phyloP scores from a whole-genome alignment of 2,888 invertebrate genomes.

The Epinotia brunnichana region DNA sequence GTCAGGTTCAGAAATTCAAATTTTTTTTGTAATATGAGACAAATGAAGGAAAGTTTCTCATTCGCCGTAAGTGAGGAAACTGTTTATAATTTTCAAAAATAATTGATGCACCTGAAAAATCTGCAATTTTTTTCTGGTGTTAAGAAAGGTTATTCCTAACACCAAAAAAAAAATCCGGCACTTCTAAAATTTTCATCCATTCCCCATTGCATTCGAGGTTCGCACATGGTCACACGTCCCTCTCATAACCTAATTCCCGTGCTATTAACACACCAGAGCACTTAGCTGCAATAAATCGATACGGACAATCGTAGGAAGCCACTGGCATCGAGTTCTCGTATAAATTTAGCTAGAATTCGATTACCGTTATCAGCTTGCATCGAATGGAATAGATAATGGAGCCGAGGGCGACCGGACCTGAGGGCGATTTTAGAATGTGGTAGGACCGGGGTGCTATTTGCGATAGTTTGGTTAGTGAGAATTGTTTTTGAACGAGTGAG shows the following conservation, averaged over 20 bases:
- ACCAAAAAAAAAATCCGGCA: too few species aligned
- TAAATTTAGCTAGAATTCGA: constrained; percentile 44
- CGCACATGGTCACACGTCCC: not conserved
- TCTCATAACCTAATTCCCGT: constrained; percentile 16
- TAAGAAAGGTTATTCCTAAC: too few species aligned
- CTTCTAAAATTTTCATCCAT: too few species aligned
- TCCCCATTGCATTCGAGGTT: too few species aligned
- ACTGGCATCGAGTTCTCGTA: constrained; percentile 42
- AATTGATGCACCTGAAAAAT: too few species aligned
- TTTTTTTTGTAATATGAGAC: too few species aligned
- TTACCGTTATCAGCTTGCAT: constrained; percentile 46
- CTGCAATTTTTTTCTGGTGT: too few species aligned
- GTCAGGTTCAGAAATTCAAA: too few species aligned
- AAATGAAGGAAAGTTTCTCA: too few species aligned
- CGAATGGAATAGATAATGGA: constrained; percentile 46
- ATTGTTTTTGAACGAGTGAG: too few species aligned
- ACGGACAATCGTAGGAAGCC: constrained; percentile 43
- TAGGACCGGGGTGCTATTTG: constrained; percentile 17
- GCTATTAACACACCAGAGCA: constrained; percentile 34
- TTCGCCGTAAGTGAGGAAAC: too few species aligned
- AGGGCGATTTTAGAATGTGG: constrained; percentile 23
- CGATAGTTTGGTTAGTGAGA: constrained; percentile 5
- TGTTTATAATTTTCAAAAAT: too few species aligned
- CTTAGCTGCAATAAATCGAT: constrained; percentile 40
- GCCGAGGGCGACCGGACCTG: constrained; percentile 35